Percentiles rank a stretch among this genome's conserved stretches.
phyloP scores from a whole-genome alignment of 92 coral and sea anemone species.

The Parazoanthus swiftii region DNA sequence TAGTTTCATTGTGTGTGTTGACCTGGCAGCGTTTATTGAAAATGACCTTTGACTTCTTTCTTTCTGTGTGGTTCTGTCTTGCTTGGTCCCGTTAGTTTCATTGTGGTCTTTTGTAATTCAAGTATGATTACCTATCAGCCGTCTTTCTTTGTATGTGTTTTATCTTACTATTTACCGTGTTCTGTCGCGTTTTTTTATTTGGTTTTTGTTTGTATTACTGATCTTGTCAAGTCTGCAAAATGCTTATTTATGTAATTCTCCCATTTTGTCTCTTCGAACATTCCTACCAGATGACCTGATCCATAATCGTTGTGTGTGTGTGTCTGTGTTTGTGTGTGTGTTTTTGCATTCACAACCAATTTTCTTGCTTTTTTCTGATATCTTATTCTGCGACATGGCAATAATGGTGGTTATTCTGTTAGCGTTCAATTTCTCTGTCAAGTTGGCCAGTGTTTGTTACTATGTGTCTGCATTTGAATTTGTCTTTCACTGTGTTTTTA shows the following conservation, averaged over 20 bases:
- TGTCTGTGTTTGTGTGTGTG: constrained; percentile 15
- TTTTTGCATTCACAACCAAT: neutral
- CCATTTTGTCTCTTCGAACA: no score
- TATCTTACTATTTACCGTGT: neutral
- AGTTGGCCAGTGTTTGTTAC: neutral
- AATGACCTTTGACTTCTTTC: neutral
- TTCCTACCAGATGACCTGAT: no score
- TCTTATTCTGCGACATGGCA: constrained; percentile 2
- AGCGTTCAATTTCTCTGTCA: neutral
- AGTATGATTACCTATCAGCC: neutral
- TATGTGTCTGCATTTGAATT: neutral
- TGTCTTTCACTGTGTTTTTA: neutral
- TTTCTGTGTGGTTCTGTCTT: neutral
- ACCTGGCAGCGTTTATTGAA: neutral
- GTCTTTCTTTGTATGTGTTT: neutral
- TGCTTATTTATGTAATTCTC: no score
- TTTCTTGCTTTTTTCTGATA: neutral
- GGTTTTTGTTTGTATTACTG: no score
- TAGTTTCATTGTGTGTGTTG: constrained; percentile 15
- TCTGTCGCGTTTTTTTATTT: no score
- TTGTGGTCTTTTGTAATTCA: neutral
- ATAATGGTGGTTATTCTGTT: neutral
- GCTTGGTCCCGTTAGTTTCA: neutral
- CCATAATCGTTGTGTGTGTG: no score
- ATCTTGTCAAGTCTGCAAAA: no score